Base-by-base conservation (phyloP, 2,888 invertebrate genomes). In the Brachyopa scutellaris region DNA sequence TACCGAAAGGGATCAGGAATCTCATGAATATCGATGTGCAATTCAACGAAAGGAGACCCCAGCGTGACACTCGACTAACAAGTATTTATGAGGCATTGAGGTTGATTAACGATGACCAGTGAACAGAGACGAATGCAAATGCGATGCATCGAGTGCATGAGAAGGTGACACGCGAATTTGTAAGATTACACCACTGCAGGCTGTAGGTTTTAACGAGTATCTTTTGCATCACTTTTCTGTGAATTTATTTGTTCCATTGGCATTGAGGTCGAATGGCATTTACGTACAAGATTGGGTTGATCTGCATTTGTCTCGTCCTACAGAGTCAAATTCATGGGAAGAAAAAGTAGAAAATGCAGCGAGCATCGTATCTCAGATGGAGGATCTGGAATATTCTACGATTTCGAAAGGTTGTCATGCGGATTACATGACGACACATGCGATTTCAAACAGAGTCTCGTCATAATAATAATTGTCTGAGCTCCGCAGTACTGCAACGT, bases 141-240 rank as follows among this genome's bases (percentile, higher is more conserved):
- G 82, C 66, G 77, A 82, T 76, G 82, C 77, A 77, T 77, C 21
- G 70, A 53, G 59, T 66, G 70, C 76, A 76, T 49, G 82, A 40
- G 61, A 72, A 77, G 82, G 77, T 82, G 82, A 82, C 82, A 82
- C 82, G 82, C 82, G 72, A 82, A 76, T 77, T 77, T 77, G 66
- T 66, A 64, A 72, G 72, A 45, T 61, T 23, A 26, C 57, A 36
- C 8, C 13, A 19, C 15, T 29, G 38, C 6, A 6, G 26, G 26
- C 57, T 70, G 49, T 57, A 33, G 42, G 57, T 67, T 67, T 19
- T 51, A 64, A 64, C 51, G 70, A 51, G 33, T 4, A 15, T 49
- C 5, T 33, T 26, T 26, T 40, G 26, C 3, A 9, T 40, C 51
- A 36, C 1, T 59, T 78, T 57, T 70, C 70, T 70, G 51, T 49